Evolutionary conservation across 2,113 vertebrate species (phyloP).

Genomic region (Monopterus albus): DNA sequence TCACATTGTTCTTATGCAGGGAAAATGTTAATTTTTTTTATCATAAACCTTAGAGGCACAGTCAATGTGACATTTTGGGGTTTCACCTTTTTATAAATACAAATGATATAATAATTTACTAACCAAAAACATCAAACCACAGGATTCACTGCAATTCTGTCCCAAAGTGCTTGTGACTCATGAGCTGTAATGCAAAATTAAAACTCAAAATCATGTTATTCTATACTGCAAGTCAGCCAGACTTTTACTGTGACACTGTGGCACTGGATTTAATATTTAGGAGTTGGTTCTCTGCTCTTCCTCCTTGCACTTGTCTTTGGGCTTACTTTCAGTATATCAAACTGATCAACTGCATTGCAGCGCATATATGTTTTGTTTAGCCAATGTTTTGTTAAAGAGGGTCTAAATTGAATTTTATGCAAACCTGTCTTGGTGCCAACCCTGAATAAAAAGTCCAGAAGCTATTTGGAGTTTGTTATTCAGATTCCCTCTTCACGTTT

Average conservation of each 20-base stretch:
- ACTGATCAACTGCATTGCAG: background rate
- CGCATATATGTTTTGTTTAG: background rate
- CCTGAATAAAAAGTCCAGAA: constrained; percentile 23
- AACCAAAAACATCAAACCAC: too few relatives aligned
- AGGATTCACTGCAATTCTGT: too few relatives aligned
- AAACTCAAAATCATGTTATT: too few relatives aligned
- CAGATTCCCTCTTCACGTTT: constrained; percentile 31
- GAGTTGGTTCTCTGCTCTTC: too few relatives aligned
- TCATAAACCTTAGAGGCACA: too few relatives aligned
- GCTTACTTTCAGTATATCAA: background rate
- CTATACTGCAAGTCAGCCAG: too few relatives aligned
- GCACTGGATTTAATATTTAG: background rate
- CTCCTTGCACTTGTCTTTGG: background rate
- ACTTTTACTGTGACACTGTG: background rate
- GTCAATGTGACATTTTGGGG: too few relatives aligned
- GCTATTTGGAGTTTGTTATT: constrained; percentile 47
- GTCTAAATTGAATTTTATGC: constrained; percentile 6
- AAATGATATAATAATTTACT: too few relatives aligned
- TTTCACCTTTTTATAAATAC: too few relatives aligned
- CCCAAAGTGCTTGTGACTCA: too few relatives aligned
- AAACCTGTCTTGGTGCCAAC: background rate
- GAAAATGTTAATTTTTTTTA: too few relatives aligned
- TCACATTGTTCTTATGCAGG: background rate
- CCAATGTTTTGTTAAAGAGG: background rate
- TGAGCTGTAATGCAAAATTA: too few relatives aligned